A percentile compares a stretch with the other conserved stretches of the same genome.
phyloP scores from a whole-genome alignment of 2,797 vertebrate genomes.

The Diplodus sargus region DNA sequence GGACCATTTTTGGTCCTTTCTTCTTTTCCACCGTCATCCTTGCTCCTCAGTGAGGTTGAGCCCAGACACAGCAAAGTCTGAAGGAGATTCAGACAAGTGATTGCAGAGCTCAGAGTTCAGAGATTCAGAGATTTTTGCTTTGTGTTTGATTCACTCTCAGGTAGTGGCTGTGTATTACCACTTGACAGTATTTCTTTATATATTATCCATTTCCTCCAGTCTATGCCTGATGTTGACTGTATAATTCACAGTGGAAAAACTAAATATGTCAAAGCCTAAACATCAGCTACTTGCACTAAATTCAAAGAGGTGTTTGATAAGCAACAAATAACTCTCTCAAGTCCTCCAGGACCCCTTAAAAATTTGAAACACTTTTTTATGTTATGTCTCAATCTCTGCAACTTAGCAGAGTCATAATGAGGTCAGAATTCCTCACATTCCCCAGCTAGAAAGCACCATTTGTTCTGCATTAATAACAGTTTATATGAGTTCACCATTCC shows the following conservation, averaged over 20 bases:
- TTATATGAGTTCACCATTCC: slow-evolving; percentile 78
- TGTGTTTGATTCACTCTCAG: slow-evolving; percentile 20
- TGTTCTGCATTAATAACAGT: slow-evolving; percentile 78
- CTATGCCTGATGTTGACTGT: background rate
- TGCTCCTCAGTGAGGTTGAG: slow-evolving; percentile 30
- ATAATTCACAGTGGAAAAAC: background rate
- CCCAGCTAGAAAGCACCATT: slow-evolving; percentile 65
- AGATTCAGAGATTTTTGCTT: slow-evolving; percentile 15
- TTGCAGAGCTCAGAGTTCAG: slow-evolving; percentile 36
- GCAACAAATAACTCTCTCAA: background rate
- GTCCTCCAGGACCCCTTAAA: background rate
- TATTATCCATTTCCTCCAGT: background rate
- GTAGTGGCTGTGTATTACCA: slow-evolving; percentile 16
- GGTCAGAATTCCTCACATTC: slow-evolving; percentile 74
- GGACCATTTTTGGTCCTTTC: slow-evolving; percentile 69
- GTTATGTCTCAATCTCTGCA: slow-evolving; percentile 35
- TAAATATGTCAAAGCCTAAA: background rate
- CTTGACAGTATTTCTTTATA: background rate
- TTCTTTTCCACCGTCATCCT: slow-evolving; percentile 33
- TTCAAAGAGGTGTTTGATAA: slow-evolving; percentile 1
- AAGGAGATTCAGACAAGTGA: slow-evolving; percentile 34
- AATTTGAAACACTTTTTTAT: slow-evolving; percentile 15
- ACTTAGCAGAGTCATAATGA: slow-evolving; percentile 48
- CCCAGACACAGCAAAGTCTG: slow-evolving; percentile 46
- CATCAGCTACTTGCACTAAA: background rate